Conservation (phyloP, 2,113 vertebrate genomes). For the Phrynosoma blainvillii region DNA sequence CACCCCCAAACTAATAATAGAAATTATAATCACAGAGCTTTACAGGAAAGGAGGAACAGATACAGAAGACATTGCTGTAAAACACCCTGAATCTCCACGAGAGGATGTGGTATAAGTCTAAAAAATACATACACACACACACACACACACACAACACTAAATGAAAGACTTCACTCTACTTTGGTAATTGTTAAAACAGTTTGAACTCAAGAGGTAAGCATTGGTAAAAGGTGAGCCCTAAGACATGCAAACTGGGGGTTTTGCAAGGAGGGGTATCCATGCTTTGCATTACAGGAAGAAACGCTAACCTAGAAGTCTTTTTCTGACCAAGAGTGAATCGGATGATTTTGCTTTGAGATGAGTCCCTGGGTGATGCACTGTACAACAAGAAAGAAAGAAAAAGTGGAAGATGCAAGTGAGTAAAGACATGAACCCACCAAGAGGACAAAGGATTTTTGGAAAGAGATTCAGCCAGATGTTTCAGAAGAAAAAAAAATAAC, state of each 20-base stretch:
- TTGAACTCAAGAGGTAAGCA: slow-evolving; percentile 44
- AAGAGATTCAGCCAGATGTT: background rate
- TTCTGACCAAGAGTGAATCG: slow-evolving; percentile 97
- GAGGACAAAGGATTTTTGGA: slow-evolving; percentile 17
- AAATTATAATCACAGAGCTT: background rate
- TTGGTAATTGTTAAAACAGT: background rate
- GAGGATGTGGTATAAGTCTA: background rate
- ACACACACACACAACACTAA: background rate
- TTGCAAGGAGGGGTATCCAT: slow-evolving; percentile 69
- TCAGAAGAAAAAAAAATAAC: background rate
- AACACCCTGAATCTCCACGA: background rate
- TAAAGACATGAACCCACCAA: slow-evolving; percentile 45
- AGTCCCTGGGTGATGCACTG: slow-evolving; percentile 89
- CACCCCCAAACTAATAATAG: background rate
- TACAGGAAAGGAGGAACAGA: background rate
- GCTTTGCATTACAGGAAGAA: slow-evolving; percentile 74
- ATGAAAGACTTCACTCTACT: background rate
- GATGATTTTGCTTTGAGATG: slow-evolving; percentile 97
- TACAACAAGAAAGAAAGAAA: slow-evolving; percentile 75
- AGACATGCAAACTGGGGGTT: slow-evolving; percentile 62
- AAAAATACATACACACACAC: background rate
- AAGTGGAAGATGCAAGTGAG: slow-evolving; percentile 75
- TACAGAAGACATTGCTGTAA: background rate
- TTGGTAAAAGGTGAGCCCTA: slow-evolving; percentile 33
- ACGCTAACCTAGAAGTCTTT: slow-evolving; percentile 97